Conservation (phyloP, 2,888 invertebrate genomes). For the Amaurobius ferox region DNA sequence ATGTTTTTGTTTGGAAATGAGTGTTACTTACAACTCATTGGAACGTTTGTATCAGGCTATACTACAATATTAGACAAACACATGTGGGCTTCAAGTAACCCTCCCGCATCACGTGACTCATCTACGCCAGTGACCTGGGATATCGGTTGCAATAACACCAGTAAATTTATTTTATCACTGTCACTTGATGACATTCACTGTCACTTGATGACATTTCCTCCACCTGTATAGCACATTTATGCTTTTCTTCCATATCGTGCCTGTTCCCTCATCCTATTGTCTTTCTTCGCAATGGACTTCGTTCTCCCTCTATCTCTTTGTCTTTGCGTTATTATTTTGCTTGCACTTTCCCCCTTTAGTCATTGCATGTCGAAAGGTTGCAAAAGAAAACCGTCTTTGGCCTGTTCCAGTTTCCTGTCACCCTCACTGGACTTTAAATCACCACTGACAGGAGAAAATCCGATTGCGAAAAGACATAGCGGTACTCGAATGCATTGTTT, state of each 20-base stretch:
- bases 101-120: no score
- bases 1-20: no score
- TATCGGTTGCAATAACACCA: no score
- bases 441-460: background rate
- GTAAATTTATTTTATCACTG: background rate
- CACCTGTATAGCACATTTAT: no score
- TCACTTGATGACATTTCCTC: background rate
- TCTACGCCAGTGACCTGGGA: no score
- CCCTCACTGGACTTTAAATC: background rate
- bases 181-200: background rate
- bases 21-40: no score
- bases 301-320: background rate
- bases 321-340: background rate
- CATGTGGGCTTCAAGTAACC: no score
- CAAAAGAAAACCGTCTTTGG: background rate
- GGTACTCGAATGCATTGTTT: background rate
- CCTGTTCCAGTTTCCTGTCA: background rate
- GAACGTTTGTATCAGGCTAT: no score
- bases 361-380: background rate
- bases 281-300: conserved; percentile 1
- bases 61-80: no score
- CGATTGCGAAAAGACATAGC: background rate
- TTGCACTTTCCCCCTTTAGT: background rate
- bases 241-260: background rate
- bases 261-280: background rate